Percentiles rank a stretch among this genome's conserved stretches.
Evolutionary conservation across 2,113 vertebrate species (phyloP).

Genomic region (Pontoporia blainvillei): DNA sequence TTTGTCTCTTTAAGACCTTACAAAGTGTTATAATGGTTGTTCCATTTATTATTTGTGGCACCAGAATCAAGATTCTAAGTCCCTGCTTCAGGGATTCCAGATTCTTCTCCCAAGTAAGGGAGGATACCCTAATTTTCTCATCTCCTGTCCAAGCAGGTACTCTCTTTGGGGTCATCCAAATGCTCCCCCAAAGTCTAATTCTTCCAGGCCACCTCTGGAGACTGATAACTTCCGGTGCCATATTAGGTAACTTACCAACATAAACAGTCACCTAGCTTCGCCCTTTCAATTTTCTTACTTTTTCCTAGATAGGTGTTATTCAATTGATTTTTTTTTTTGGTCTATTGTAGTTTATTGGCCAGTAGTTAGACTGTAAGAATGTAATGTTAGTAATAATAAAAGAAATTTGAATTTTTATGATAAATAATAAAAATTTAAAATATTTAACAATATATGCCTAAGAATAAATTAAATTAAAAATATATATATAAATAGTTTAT

Average conservation of each 20-base stretch:
- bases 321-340: not conserved
- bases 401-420: not conserved
- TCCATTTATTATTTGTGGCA: not conserved
- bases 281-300: not conserved
- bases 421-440: not conserved
- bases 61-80: not conserved
- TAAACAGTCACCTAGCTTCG: not conserved
- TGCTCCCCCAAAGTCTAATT: not conserved
- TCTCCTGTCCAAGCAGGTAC: not conserved
- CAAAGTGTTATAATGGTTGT: not conserved
- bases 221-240: not conserved
- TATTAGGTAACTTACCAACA: not conserved
- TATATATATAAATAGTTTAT: not conserved
- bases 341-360: not conserved
- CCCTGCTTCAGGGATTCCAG: not conserved
- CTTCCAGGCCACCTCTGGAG: not conserved
- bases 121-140: not conserved
- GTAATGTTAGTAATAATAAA: not conserved
- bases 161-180: not conserved
- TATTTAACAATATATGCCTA: not conserved
- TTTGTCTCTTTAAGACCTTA: not conserved
- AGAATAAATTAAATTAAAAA: not conserved
- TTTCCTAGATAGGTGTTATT: not conserved
- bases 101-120: not conserved
- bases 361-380: not conserved